phyloP scores from a whole-genome alignment of 2,797 vertebrate genomes.

The Spondyliosoma cantharus region DNA sequence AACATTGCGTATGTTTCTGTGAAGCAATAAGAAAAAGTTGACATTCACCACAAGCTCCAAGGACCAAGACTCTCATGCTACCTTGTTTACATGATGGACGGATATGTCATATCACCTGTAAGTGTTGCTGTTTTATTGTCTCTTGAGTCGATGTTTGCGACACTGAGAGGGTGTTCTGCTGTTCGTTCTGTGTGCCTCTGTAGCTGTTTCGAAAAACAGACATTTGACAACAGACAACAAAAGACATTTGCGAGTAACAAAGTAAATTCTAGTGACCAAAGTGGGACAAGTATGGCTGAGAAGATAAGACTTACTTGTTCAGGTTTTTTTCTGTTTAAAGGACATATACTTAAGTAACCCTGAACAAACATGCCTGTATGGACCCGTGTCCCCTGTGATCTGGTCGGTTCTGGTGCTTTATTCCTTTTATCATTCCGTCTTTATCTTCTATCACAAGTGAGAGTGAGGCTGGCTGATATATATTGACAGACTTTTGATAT shows the following conservation, averaged over 20 bases:
- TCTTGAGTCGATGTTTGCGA: neutral
- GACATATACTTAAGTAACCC: neutral
- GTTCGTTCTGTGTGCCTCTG: neutral
- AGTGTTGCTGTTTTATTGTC: slow-evolving; percentile 74
- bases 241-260: too few species aligned
- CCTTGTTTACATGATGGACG: slow-evolving; percentile 93
- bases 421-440: neutral
- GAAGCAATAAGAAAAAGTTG: slow-evolving; percentile 68
- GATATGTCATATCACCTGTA: slow-evolving; percentile 93
- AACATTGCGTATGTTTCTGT: slow-evolving; percentile 62
- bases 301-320: neutral
- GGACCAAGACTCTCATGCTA: slow-evolving; percentile 85
- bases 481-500: too few species aligned
- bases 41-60: slow-evolving; percentile 50
- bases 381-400: neutral
- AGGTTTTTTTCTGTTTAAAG: neutral
- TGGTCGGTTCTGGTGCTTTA: neutral
- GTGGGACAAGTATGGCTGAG: neutral
- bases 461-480: neutral
- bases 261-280: neutral
- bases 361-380: neutral
- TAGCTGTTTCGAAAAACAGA: too few species aligned
- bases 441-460: slow-evolving; percentile 4
- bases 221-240: too few species aligned
- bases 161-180: neutral